These are phyloP conservation scores for Sarcophaga carnaria DNA, from an alignment of 2,888 invertebrate genomes.

Conservation along the genomic window DNA sequence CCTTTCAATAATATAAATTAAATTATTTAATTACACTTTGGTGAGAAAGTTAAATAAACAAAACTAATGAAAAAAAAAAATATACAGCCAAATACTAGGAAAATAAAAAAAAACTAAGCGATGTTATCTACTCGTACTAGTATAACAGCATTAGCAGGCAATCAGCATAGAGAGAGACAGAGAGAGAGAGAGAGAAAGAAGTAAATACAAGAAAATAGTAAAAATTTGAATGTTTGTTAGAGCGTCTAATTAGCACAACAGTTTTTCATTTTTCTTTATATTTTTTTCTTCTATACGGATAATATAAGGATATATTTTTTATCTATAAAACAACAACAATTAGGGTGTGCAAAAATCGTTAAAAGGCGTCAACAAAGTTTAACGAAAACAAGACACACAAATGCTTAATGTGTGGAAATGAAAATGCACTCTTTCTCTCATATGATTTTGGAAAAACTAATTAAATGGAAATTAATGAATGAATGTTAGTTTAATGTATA, in stretches of 20 bases:
- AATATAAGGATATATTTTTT: slow-evolving; percentile 30
- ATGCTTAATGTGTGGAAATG: neutral
- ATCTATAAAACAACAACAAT: slow-evolving; percentile 44
- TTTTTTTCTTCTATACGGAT: neutral
- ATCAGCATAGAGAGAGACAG: too few species aligned
- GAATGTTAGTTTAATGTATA: slow-evolving; percentile 50
- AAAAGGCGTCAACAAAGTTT: slow-evolving; percentile 72
- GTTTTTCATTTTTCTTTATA: slow-evolving; percentile 17
- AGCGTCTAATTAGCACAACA: slow-evolving; percentile 65
- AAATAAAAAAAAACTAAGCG: slow-evolving; percentile 56
- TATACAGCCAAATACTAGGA: neutral
- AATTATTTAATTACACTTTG: slow-evolving; percentile 73
- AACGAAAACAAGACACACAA: slow-evolving; percentile 55
- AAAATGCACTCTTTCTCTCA: slow-evolving; percentile 57
- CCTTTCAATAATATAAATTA: slow-evolving; percentile 73
- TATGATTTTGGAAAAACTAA: slow-evolving; percentile 69
- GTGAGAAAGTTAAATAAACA: slow-evolving; percentile 61
- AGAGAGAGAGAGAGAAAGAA: slow-evolving; percentile 23
- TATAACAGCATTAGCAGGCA: neutral
- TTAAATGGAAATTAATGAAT: slow-evolving; percentile 74
- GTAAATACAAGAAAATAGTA: slow-evolving; percentile 25
- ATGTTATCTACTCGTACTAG: slow-evolving; percentile 60
- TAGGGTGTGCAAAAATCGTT: slow-evolving; percentile 72
- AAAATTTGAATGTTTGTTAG: slow-evolving; percentile 57
- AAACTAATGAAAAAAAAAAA: slow-evolving; percentile 9